These are phyloP conservation scores for Siderastrea radians DNA, from an alignment of 92 coral and sea anemone species.

Conservation along the genomic window DNA sequence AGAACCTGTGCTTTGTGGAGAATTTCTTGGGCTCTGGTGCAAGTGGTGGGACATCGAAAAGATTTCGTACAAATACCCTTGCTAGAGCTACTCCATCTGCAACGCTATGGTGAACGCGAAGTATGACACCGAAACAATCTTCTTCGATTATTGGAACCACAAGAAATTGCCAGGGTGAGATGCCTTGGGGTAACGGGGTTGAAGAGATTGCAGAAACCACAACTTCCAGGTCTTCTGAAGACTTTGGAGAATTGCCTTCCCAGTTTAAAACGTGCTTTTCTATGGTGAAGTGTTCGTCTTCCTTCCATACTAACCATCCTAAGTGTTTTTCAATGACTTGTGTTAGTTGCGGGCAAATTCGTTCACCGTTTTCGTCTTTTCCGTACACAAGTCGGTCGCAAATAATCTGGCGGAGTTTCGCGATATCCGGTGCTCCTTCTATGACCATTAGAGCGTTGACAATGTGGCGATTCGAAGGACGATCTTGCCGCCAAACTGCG, in stretches of 20 bases:
- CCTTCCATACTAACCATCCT: conserved; percentile 92
- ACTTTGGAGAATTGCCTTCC: conserved; percentile 80
- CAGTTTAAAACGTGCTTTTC: conserved; percentile 84
- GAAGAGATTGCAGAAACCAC: conserved; percentile 84
- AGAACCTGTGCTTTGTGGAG: conserved; percentile 87
- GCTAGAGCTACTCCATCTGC: conserved; percentile 97
- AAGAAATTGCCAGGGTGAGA: conserved; percentile 95
- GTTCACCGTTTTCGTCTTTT: conserved; percentile 79
- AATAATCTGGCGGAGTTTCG: conserved; percentile 77
- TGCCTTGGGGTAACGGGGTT: conserved; percentile 60
- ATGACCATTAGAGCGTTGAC: conserved; percentile 88
- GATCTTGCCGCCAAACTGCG: conserved; percentile 98
- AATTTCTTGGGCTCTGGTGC: conserved; percentile 88
- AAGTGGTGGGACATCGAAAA: conserved; percentile 88
- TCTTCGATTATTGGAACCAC: conserved; percentile 82
- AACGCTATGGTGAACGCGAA: conserved; percentile 95
- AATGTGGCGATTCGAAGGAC: conserved; percentile 91
- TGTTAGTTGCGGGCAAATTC: conserved; percentile 87
- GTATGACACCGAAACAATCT: conserved; percentile 76
- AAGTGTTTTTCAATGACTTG: conserved; percentile 78
- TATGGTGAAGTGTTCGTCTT: conserved; percentile 80
- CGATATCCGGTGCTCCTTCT: conserved; percentile 87
- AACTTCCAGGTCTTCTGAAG: conserved; percentile 75
- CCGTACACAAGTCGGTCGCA: conserved; percentile 87
- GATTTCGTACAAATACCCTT: conserved; percentile 87